Conservation (phyloP, 1,140 invertebrate species). For the Mycetomoellerius zeteki region DNA sequence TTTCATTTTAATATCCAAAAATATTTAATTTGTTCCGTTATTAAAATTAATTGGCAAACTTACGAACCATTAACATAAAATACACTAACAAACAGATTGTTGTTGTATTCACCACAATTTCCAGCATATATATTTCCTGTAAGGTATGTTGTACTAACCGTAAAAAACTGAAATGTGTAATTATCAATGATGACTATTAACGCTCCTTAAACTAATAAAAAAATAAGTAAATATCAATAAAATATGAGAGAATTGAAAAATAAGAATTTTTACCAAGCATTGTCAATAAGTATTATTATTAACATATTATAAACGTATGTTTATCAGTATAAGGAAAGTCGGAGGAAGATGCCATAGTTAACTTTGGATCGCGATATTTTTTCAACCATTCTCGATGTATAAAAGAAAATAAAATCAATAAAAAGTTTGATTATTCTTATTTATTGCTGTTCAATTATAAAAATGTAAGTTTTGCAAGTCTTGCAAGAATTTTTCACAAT, state of each 20-base stretch:
- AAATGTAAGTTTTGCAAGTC: too few species aligned
- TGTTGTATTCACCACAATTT: conserved; percentile 77
- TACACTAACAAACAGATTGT: conserved; percentile 78
- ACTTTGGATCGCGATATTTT: too few species aligned
- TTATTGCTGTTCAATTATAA: too few species aligned
- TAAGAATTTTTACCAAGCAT: neutral
- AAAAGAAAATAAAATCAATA: too few species aligned
- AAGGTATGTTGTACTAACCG: conserved; percentile 59
- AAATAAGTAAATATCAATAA: neutral
- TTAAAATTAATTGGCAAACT: neutral
- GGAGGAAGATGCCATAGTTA: too few species aligned
- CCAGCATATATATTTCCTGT: conserved; percentile 76
- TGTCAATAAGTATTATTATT: too few species aligned
- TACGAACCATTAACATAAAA: conserved; percentile 72
- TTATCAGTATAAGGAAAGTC: too few species aligned
- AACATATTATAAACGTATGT: too few species aligned
- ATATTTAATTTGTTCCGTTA: neutral
- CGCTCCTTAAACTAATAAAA: neutral
- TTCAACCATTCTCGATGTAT: too few species aligned
- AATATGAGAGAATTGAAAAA: neutral
- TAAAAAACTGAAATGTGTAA: conserved; percentile 51
- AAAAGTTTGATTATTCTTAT: too few species aligned
- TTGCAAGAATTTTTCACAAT: too few species aligned
- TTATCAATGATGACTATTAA: neutral
- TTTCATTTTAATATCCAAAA: neutral